phyloP scores from a whole-genome alignment of 2,797 vertebrate genomes.

The Pseudochromis fuscus region DNA sequence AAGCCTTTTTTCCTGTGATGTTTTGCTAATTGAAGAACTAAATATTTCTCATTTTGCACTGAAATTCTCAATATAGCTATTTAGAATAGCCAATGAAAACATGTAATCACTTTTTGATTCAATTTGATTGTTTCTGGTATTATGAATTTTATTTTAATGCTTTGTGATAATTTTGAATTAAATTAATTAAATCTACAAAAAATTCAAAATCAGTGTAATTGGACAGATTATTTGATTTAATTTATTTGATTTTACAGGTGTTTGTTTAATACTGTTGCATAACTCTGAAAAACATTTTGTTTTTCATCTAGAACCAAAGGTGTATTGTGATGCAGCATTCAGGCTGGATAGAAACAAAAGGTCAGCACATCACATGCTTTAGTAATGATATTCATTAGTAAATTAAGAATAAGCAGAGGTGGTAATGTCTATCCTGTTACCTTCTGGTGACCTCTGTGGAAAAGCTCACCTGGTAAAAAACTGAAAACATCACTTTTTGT shows the following conservation, averaged over 20 bases:
- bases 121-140: not conserved
- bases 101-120: not conserved
- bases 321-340: not conserved
- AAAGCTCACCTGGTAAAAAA: not conserved
- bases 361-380: not conserved
- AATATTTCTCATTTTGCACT: constrained; percentile 12
- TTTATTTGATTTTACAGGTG: not conserved
- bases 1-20: constrained; percentile 13
- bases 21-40: constrained; percentile 3
- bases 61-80: not conserved
- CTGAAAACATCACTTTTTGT: not conserved
- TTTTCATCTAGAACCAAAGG: too few species aligned
- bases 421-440: not conserved
- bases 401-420: not conserved
- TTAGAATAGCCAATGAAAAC: not conserved
- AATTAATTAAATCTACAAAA: not conserved
- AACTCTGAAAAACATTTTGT: not conserved
- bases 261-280: not conserved
- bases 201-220: not conserved
- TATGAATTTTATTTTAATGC: not conserved
- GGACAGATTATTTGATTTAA: not conserved
- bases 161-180: not conserved
- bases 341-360: not conserved
- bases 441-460: not conserved
- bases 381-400: not conserved